Conservation (phyloP, 2,113 vertebrate species). For the Rhynchomys soricoides region DNA sequence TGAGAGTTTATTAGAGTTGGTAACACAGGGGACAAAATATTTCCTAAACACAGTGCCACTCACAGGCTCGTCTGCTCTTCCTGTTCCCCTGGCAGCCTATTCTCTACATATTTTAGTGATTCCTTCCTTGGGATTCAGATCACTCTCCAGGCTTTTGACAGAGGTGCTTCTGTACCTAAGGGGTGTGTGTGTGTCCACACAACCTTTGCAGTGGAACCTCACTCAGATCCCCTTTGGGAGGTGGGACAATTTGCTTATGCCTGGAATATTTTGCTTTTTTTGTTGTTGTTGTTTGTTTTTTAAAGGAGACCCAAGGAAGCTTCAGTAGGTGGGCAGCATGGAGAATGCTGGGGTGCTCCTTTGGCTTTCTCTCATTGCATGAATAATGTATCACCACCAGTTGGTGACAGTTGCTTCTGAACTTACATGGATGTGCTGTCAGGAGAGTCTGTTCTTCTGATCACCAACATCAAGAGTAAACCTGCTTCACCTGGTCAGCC, state of each 20-base stretch:
- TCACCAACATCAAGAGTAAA: not conserved
- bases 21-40: not conserved
- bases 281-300: not conserved
- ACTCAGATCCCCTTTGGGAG: not conserved
- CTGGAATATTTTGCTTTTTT: not conserved
- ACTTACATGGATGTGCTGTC: not conserved
- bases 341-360: not conserved
- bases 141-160: not conserved
- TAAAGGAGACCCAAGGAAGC: not conserved
- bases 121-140: not conserved
- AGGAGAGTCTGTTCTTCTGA: not conserved
- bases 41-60: not conserved
- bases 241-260: not conserved
- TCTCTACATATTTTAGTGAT: not conserved
- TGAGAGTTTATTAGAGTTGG: not conserved
- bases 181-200: not conserved
- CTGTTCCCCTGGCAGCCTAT: not conserved
- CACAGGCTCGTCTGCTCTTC: not conserved
- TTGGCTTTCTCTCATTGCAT: not conserved
- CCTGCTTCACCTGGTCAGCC: too few relatives aligned
- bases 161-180: not conserved
- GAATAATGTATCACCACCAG: too few relatives aligned
- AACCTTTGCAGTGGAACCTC: not conserved
- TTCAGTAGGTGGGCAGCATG: not conserved
- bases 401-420: not conserved